A percentile compares a stretch with the other conserved stretches of the same genome.
These are phyloP conservation scores for Ichneumon xanthorius DNA, from an alignment of 2,888 invertebrate species.

Conservation along the genomic window DNA sequence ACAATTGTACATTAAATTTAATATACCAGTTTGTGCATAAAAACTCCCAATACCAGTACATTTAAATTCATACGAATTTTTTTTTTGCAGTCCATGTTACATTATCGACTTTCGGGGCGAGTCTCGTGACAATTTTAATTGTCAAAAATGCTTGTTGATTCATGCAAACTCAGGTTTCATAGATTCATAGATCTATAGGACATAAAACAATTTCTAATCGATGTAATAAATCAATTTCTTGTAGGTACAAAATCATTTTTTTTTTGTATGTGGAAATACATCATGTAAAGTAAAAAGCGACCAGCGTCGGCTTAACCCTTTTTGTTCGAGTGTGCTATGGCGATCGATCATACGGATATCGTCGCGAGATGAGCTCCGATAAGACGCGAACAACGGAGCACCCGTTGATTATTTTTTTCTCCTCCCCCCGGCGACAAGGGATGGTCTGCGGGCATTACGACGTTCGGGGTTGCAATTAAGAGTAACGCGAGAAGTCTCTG, in stretches of 20 bases:
- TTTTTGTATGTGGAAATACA: not conserved
- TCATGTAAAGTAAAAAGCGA: not conserved
- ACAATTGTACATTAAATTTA: no score
- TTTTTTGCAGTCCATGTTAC: no score
- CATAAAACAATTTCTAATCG: no score
- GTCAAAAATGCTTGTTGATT: no score
- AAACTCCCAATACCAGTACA: no score
- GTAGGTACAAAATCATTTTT: not conserved
- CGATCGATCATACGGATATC: not conserved
- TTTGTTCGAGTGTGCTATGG: not conserved
- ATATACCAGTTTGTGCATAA: no score
- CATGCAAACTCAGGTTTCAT: no score
- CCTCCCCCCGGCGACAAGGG: constrained; percentile 44
- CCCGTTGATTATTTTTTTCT: constrained; percentile 66
- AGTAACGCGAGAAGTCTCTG: constrained; percentile 78
- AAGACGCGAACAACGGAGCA: constrained; percentile 46
- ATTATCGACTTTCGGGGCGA: no score
- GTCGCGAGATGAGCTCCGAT: not conserved
- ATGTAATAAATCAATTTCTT: not conserved
- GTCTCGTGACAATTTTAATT: no score
- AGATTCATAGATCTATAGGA: no score
- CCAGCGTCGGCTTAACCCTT: not conserved
- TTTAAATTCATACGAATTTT: no score
- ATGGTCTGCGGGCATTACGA: constrained; percentile 74
- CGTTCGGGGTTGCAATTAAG: constrained; percentile 81